Evolutionary conservation across 2,113 vertebrate genomes (phyloP), one percentile per base, ranked within the genome.

Genomic region (Prietella phreatophila): DNA sequence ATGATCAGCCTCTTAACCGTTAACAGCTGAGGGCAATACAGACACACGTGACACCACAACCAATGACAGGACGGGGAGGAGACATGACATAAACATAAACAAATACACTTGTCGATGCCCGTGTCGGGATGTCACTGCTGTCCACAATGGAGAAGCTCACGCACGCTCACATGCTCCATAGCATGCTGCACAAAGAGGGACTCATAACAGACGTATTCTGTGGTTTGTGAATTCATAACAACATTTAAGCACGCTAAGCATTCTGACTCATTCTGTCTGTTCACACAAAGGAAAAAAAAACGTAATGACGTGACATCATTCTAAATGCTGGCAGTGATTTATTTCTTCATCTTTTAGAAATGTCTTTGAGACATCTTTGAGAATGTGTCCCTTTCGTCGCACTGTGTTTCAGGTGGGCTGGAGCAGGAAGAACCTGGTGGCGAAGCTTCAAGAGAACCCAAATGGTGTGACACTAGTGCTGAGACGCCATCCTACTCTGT

Each of bases 371-470:
- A 47, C 36, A 1, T 53, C 13, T 4, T 15, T 78, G 50, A 20
- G 78, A 80, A 42, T 22, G 8, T 14, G 27, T 9, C 63, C 2
- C 7, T 4, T 81, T 33, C 0, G 36, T 33, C 6, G 1, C 19
- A 60, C 30, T 69, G 85, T 69, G 25, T 19, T 8, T 71, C 90
- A 99, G 98, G 97, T 99, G 92, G 98, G 97, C 78, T 99, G 98
- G 98, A 96, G 96, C 61, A 94, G 90, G 1, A 65, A 82, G 71
- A 99, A 95, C 84, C 93, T 98, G 83, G 91, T 92, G 4, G 95
- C 93, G 90, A 98, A 98, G 93, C 95, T 99, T 27, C 94, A 91
- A 69, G 97, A 96, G 93, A 95, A 95, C 82, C 93, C 93, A 0
- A 92, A 58, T 0, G 91, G 91, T 1, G 95, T 96, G 89, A 96